Evolutionary conservation across 1,140 invertebrate species (phyloP).

Genomic region (Saxidomus purpurata): DNA sequence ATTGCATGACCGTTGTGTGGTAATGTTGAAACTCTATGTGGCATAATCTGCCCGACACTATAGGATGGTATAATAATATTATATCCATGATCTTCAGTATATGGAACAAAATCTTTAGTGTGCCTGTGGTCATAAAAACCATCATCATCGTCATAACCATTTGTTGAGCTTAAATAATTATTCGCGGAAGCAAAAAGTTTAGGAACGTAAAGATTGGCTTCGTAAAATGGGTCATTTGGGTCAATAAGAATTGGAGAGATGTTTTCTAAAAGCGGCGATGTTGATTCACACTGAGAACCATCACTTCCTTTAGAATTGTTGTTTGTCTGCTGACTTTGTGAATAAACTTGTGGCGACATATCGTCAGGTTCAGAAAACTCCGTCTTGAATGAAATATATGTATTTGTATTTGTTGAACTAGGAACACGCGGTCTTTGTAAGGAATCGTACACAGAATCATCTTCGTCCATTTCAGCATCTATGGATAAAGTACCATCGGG

Average conservation of each 20-base stretch:
- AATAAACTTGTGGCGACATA: constrained; percentile 51
- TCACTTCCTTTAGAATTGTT: constrained; percentile 65
- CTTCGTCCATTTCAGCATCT: constrained; percentile 39
- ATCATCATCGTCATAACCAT: constrained; percentile 34
- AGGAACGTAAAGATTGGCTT: constrained; percentile 58
- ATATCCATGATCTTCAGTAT: constrained; percentile 45
- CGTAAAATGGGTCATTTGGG: constrained; percentile 56
- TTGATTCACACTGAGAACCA: constrained; percentile 77
- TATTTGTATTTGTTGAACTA: constrained; percentile 69
- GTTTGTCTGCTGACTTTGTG: constrained; percentile 36
- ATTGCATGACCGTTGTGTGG: constrained; percentile 52
- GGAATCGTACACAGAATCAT: constrained; percentile 59
- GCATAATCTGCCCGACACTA: constrained; percentile 37
- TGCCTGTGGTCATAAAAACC: constrained; percentile 11
- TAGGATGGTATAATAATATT: constrained; percentile 22
- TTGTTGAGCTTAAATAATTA: constrained; percentile 52
- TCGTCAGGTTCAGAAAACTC: constrained; percentile 76
- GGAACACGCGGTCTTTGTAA: constrained; percentile 53
- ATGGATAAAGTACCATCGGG: constrained; percentile 31
- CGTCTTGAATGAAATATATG: constrained; percentile 79
- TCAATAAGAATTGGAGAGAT: constrained; percentile 66
- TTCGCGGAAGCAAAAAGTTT: constrained; percentile 41
- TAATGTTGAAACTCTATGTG: constrained; percentile 29
- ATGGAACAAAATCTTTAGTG: constrained; percentile 30
- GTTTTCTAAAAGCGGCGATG: constrained; percentile 74